Conservation (phyloP, 2,888 invertebrate genomes). For the Ethmia dodecea region DNA sequence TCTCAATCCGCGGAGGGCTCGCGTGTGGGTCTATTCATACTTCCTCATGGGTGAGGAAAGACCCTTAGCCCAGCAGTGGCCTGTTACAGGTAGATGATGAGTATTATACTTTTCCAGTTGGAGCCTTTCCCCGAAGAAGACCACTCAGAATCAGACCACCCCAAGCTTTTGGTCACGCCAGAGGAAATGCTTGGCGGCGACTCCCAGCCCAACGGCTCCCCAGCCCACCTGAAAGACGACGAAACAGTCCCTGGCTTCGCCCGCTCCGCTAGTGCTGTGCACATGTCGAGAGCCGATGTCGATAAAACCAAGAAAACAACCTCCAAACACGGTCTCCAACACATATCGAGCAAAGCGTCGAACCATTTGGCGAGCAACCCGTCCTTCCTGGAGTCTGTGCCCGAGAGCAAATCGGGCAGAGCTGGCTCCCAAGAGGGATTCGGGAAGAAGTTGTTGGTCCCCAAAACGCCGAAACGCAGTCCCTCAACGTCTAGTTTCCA, state of each 20-base stretch:
- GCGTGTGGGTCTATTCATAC: no score
- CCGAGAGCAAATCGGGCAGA: conserved; percentile 75
- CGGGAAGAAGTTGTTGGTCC: conserved; percentile 51
- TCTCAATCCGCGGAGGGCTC: no score
- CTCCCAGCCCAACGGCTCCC: conserved; percentile 50
- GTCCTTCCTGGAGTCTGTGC: conserved; percentile 81
- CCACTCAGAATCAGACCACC: conserved; percentile 25
- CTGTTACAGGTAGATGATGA: no score
- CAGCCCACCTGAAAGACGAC: conserved; percentile 40
- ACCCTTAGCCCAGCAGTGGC: no score
- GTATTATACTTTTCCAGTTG: conserved; percentile 38
- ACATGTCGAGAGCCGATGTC: conserved; percentile 6
- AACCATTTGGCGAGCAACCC: conserved; percentile 81
- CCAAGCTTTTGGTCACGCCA: conserved; percentile 49
- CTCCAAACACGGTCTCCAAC: conserved; percentile 72
- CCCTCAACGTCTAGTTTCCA: conserved; percentile 90
- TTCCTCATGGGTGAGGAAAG: no score
- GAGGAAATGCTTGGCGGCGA: conserved; percentile 37
- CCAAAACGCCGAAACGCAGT: conserved; percentile 80
- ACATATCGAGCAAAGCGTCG: conserved; percentile 74
- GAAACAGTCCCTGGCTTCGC: conserved; percentile 56
- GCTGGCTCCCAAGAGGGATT: conserved; percentile 57
- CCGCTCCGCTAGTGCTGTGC: conserved; percentile 84
- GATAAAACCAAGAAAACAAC: conserved; percentile 49
- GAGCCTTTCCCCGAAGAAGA: conserved; percentile 59